A percentile compares a stretch with the other conserved stretches of the same genome.
Conservation (phyloP, 2,888 invertebrate species). For the Yponomeuta malinellus region DNA sequence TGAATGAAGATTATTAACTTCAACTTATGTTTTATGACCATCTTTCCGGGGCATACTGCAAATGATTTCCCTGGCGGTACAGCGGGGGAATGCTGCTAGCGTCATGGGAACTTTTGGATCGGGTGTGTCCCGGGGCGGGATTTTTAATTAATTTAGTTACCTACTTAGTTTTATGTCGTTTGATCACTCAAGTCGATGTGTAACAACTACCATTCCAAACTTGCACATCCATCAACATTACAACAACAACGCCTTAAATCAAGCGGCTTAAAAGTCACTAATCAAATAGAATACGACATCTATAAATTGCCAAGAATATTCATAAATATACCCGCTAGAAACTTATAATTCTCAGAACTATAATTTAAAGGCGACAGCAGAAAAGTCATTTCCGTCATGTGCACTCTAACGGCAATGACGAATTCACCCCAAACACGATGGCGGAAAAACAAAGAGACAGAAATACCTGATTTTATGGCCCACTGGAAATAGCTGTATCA, state of each 20-base stretch:
- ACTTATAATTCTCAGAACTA: no score
- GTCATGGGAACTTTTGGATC: no score
- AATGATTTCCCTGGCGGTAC: no score
- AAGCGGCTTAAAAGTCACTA: not conserved
- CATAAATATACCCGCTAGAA: not conserved
- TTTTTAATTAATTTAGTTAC: no score
- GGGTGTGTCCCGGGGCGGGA: no score
- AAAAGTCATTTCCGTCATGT: not conserved
- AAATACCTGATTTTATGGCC: conserved; percentile 28
- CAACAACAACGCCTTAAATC: not conserved
- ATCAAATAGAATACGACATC: not conserved
- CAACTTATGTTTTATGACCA: not conserved
- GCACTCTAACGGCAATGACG: not conserved
- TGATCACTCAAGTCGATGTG: not conserved
- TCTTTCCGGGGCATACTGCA: no score
- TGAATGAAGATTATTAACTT: not conserved
- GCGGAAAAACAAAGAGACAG: conserved; percentile 16
- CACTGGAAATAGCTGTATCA: conserved; percentile 41
- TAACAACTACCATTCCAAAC: not conserved
- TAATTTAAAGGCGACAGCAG: not conserved
- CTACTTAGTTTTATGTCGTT: no score
- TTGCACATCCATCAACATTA: not conserved
- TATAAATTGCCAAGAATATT: not conserved
- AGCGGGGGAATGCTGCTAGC: no score
- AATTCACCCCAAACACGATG: not conserved